Conservation (phyloP, 2,888 invertebrate genomes). For the Antheraea assamensis region DNA sequence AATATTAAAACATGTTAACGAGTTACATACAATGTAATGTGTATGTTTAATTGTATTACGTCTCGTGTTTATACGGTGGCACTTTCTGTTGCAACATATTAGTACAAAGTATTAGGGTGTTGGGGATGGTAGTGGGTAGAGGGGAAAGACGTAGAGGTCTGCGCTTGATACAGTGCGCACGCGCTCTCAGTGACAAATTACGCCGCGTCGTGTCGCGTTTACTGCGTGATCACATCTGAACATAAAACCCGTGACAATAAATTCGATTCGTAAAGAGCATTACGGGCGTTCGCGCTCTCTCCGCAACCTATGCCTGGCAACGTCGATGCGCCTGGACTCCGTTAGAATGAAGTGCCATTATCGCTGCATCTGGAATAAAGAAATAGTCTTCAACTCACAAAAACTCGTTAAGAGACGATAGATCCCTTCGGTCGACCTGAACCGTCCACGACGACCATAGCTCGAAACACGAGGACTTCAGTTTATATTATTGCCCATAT, state of each 20-base stretch:
- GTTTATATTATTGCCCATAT: slow-evolving; percentile 69
- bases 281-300: slow-evolving; percentile 75
- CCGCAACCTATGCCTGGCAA: slow-evolving; percentile 77
- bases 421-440: slow-evolving; percentile 60
- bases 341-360: slow-evolving; percentile 88
- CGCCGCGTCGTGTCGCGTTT: slow-evolving; percentile 64
- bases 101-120: slow-evolving; percentile 22
- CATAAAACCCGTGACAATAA: slow-evolving; percentile 74
- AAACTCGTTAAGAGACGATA: slow-evolving; percentile 97
- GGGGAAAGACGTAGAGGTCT: slow-evolving; percentile 42
- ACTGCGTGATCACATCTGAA: slow-evolving; percentile 53
- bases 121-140: slow-evolving; percentile 34
- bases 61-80: not conserved
- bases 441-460: slow-evolving; percentile 69
- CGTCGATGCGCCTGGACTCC: slow-evolving; percentile 73
- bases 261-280: slow-evolving; percentile 65
- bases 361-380: slow-evolving; percentile 95
- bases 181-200: slow-evolving; percentile 48
- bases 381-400: slow-evolving; percentile 96
- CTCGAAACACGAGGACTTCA: slow-evolving; percentile 67
- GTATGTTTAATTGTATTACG: not conserved
- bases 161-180: slow-evolving; percentile 35
- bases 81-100: slow-evolving; percentile 8
- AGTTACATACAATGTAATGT: not conserved
- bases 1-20: not conserved